A percentile compares a stretch with the other conserved stretches of the same genome.
phyloP scores from a whole-genome alignment of 2,888 invertebrate species.

The Galerucella calmariensis region DNA sequence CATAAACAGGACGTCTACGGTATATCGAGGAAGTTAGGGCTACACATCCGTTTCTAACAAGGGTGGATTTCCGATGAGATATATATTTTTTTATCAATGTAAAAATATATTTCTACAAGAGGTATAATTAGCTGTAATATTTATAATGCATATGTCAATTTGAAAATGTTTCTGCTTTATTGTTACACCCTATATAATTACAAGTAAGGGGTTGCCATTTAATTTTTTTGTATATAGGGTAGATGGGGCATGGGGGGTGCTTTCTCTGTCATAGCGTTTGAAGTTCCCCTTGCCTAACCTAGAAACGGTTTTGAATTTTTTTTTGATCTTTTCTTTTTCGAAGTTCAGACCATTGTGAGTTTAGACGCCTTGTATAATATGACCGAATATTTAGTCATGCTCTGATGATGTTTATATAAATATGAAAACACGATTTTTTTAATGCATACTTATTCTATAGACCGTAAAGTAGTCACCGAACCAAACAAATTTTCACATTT shows the following conservation, averaged over 20 bases:
- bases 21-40: conserved; percentile 28
- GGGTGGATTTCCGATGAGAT: conserved; percentile 25
- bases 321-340: neutral
- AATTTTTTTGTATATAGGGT: no score
- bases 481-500: conserved; percentile 20
- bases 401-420: neutral
- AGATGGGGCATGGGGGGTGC: no score
- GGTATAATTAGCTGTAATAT: neutral
- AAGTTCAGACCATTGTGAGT: neutral
- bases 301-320: no score
- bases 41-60: conserved; percentile 27
- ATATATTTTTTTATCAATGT: neutral
- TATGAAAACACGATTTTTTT: conserved; percentile 19
- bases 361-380: neutral
- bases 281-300: no score
- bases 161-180: no score
- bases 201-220: no score
- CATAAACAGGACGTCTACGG: conserved; percentile 31
- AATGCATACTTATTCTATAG: conserved; percentile 20
- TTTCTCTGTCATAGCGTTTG: no score
- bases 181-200: no score
- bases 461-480: conserved; percentile 19
- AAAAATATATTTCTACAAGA: neutral
- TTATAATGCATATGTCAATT: no score
- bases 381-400: conserved; percentile 15